These are phyloP conservation scores for Equus quagga DNA, from an alignment of 2,113 vertebrate genomes.

Conservation along the genomic window DNA sequence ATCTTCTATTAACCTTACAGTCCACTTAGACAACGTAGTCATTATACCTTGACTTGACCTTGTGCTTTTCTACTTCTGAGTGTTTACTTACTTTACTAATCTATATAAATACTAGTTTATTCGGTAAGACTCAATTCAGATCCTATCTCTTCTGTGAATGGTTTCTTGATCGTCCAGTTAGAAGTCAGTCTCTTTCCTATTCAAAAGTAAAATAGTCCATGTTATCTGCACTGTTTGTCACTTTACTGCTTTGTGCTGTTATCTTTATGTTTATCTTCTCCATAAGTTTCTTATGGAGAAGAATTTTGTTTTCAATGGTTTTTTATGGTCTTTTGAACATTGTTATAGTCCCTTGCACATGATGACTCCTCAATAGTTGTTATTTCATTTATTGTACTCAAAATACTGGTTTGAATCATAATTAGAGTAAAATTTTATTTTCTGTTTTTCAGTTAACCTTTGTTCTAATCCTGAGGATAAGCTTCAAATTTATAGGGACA, in stretches of 20 bases:
- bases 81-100: constrained; percentile 4
- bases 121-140: constrained; percentile 1
- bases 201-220: background rate
- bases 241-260: constrained; percentile 7
- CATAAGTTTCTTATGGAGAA: background rate
- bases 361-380: constrained; percentile 50
- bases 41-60: background rate
- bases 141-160: background rate
- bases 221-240: background rate
- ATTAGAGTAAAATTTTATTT: constrained; percentile 78
- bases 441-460: constrained; percentile 95
- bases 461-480: constrained; percentile 99
- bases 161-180: constrained; percentile 34
- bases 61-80: constrained; percentile 29
- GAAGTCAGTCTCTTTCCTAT: background rate
- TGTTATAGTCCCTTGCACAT: background rate
- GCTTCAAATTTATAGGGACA: constrained; percentile 99
- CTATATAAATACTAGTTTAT: background rate
- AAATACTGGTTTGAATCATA: constrained; percentile 54
- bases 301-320: constrained; percentile 6
- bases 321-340: constrained; percentile 32
- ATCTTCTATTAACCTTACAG: background rate
- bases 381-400: constrained; percentile 48
- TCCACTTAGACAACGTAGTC: background rate
- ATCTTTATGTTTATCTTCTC: background rate